Percentiles rank a stretch among this genome's conserved stretches.
Conservation (phyloP, 2,113 vertebrate species). For the Vimba vimba region DNA sequence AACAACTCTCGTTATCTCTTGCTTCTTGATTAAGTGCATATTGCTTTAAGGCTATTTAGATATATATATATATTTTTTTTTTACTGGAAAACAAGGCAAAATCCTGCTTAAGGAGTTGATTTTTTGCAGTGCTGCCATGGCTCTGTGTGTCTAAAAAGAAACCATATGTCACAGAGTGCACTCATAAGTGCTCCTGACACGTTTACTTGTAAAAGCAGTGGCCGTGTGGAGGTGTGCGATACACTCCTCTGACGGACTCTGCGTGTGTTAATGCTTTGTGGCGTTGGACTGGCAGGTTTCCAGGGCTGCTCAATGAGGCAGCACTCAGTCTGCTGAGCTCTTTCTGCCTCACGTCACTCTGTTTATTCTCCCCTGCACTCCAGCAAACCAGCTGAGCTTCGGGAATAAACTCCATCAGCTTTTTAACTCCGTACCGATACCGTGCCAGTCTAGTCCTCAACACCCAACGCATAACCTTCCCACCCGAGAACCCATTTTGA, state of each 20-base stretch:
- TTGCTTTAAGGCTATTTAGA: neutral
- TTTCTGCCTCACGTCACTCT: slow-evolving; percentile 63
- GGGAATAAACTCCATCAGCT: slow-evolving; percentile 47
- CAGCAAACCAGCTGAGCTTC: slow-evolving; percentile 67
- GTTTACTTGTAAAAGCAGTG: slow-evolving; percentile 37
- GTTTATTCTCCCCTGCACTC: slow-evolving; percentile 62
- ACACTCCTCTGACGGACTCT: slow-evolving; percentile 44
- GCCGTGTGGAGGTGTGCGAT: slow-evolving; percentile 38
- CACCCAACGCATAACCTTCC: slow-evolving; percentile 60
- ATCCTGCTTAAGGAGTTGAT: neutral
- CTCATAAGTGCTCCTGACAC: slow-evolving; percentile 29
- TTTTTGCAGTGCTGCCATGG: neutral
- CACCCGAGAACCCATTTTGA: slow-evolving; percentile 53
- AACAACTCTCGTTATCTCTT: no score
- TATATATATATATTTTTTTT: no score
- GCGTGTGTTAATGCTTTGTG: slow-evolving; percentile 52
- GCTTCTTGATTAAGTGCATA: no score
- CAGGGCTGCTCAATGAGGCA: slow-evolving; percentile 52
- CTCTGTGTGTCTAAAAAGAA: no score
- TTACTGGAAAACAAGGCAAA: neutral
- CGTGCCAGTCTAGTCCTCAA: slow-evolving; percentile 41
- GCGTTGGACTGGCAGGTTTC: slow-evolving; percentile 51
- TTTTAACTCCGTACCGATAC: slow-evolving; percentile 24
- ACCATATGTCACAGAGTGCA: neutral
- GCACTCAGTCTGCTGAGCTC: slow-evolving; percentile 38